Evolutionary conservation across 2,113 vertebrate genomes (phyloP).

Genomic region (Ammodytes marinus): DNA sequence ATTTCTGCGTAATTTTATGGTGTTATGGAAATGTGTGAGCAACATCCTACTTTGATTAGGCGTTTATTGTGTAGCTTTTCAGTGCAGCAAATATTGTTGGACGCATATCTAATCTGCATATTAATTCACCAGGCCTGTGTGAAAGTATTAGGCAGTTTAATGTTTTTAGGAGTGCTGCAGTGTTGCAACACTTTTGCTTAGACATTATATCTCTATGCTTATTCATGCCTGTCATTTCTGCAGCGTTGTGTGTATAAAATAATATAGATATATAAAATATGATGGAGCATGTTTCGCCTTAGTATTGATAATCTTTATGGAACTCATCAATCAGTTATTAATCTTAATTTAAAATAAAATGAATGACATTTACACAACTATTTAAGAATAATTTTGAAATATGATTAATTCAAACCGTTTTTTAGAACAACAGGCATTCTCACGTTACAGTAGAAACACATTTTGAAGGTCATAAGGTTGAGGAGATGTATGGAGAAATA

Average conservation of each 20-base stretch:
- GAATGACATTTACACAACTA: neutral
- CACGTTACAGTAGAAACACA: neutral
- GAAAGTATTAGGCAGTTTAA: neutral
- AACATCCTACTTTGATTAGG: neutral
- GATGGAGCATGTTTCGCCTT: no score
- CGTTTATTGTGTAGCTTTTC: neutral
- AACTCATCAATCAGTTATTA: neutral
- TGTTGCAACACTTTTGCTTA: conserved; percentile 13
- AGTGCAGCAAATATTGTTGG: neutral
- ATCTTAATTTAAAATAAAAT: neutral
- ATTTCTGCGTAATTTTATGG: neutral
- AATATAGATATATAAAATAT: no score
- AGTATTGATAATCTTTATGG: neutral
- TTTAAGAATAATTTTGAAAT: neutral
- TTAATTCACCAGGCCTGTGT: neutral
- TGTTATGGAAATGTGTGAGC: conserved; percentile 13
- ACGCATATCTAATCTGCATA: neutral
- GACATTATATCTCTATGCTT: conserved; percentile 2
- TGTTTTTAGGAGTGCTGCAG: neutral
- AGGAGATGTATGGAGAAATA: neutral
- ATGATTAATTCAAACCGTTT: neutral
- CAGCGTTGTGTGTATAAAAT: neutral
- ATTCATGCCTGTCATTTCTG: conserved; percentile 2
- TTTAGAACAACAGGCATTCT: neutral
- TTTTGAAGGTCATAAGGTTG: neutral